These are phyloP conservation scores for Cottus gobio DNA, from an alignment of 2,113 vertebrate genomes.

Conservation along the genomic window DNA sequence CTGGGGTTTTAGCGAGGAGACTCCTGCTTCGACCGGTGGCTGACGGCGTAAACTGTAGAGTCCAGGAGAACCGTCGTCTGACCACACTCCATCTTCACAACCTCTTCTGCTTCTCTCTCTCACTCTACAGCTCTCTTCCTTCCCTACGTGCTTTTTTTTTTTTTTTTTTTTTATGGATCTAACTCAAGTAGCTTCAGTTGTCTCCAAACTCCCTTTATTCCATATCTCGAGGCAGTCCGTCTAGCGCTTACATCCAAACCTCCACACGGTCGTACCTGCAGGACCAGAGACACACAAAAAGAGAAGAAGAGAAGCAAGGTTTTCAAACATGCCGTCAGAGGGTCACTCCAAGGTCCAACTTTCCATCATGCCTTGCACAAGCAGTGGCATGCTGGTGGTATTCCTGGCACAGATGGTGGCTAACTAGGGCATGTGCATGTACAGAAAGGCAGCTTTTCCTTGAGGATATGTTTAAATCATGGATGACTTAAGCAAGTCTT, in stretches of 20 bases:
- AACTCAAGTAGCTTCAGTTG: neutral
- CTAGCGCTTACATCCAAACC: slow-evolving; percentile 30
- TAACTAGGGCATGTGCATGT: slow-evolving; percentile 61
- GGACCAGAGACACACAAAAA: slow-evolving; percentile 34
- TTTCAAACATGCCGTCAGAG: slow-evolving; percentile 4
- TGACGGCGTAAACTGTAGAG: slow-evolving; percentile 34
- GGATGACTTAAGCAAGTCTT: slow-evolving; percentile 51
- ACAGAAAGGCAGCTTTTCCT: slow-evolving; percentile 59
- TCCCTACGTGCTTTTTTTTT: neutral
- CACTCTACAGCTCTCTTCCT: slow-evolving; percentile 1
- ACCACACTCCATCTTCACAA: slow-evolving; percentile 61
- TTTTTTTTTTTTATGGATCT: slow-evolving; percentile 33
- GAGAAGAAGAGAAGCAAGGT: slow-evolving; percentile 15
- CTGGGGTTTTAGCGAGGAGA: slow-evolving; percentile 60
- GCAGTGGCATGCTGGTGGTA: slow-evolving; percentile 15
- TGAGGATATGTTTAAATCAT: slow-evolving; percentile 65
- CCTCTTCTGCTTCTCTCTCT: slow-evolving; percentile 24
- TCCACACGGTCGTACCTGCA: slow-evolving; percentile 49
- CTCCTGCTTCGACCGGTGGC: slow-evolving; percentile 44
- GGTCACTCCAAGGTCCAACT: slow-evolving; percentile 39
- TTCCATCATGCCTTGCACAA: slow-evolving; percentile 39
- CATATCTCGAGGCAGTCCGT: slow-evolving; percentile 27
- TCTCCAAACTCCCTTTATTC: slow-evolving; percentile 37
- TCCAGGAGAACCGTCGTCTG: slow-evolving; percentile 53
- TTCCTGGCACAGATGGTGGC: slow-evolving; percentile 50